These are phyloP conservation scores for Sandelia bainsii DNA, from an alignment of 2,797 vertebrate species.

Conservation along the genomic window DNA sequence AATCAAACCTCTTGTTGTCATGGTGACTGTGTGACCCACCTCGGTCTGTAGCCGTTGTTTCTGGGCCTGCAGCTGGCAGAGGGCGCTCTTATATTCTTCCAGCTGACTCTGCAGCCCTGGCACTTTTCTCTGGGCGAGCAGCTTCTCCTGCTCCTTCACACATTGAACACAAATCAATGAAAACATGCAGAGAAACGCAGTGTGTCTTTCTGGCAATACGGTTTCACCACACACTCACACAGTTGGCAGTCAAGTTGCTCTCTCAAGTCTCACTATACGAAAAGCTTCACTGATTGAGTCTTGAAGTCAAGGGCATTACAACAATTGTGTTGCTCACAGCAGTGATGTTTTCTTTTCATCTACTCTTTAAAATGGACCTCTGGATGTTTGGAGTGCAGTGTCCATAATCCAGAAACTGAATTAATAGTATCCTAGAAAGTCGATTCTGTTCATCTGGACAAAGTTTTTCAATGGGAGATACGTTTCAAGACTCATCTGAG, in stretches of 20 bases:
- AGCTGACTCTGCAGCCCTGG: conserved; percentile 88
- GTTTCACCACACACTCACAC: background rate
- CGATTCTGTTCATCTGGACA: too few relatives aligned
- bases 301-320: background rate
- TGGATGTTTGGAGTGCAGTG: background rate
- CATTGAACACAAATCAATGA: conserved; percentile 31
- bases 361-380: background rate
- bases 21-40: conserved; percentile 81
- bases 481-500: too few relatives aligned
- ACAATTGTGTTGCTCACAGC: background rate
- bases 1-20: conserved; percentile 45
- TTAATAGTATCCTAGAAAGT: too few relatives aligned
- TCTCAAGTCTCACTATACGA: background rate
- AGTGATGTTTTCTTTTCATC: background rate
- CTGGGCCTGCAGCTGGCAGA: conserved; percentile 91
- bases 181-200: background rate
- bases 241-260: background rate
- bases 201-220: background rate
- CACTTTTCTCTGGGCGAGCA: conserved; percentile 88
- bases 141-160: conserved; percentile 88
- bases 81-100: conserved; percentile 91
- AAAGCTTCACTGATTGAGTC: conserved; percentile 9
- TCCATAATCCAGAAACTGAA: background rate
- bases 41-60: conserved; percentile 90
- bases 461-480: too few relatives aligned